phyloP scores from a whole-genome alignment of 92 coral and sea anemone species.

The Parazoanthus swiftii region DNA sequence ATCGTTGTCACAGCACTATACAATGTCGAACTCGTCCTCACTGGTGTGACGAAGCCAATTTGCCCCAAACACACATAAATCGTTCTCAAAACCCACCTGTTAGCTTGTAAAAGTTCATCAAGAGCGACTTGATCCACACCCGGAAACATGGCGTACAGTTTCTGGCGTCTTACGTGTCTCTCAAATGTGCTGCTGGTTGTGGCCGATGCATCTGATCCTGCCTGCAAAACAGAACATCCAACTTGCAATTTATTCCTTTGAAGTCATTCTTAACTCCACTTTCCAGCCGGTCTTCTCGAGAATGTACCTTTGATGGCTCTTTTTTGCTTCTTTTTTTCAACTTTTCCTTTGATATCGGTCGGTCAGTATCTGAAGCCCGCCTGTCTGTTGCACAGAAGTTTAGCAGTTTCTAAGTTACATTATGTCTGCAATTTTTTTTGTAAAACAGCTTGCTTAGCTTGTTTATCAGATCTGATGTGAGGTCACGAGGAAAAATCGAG shows the following conservation, averaged over 20 bases:
- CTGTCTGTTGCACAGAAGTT: not conserved
- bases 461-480: too few relatives aligned
- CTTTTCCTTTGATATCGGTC: too few relatives aligned
- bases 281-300: not conserved
- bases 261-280: not conserved
- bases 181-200: constrained; percentile 51
- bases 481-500: too few relatives aligned
- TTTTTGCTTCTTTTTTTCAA: not conserved
- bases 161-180: constrained; percentile 70
- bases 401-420: too few relatives aligned
- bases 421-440: not conserved
- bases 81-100: constrained; percentile 50
- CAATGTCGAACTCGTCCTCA: not conserved
- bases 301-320: not conserved
- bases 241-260: not conserved
- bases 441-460: too few relatives aligned
- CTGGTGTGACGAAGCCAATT: not conserved
- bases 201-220: not conserved
- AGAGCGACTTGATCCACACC: constrained; percentile 83
- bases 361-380: not conserved
- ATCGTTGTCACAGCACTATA: not conserved
- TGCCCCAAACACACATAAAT: not conserved
- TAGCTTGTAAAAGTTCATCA: constrained; percentile 88
- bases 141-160: constrained; percentile 90
- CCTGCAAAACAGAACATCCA: not conserved